A percentile compares a stretch with the other conserved stretches of the same genome.
Evolutionary conservation across 2,113 vertebrate genomes (phyloP).

Genomic region (Butorides virescens): DNA sequence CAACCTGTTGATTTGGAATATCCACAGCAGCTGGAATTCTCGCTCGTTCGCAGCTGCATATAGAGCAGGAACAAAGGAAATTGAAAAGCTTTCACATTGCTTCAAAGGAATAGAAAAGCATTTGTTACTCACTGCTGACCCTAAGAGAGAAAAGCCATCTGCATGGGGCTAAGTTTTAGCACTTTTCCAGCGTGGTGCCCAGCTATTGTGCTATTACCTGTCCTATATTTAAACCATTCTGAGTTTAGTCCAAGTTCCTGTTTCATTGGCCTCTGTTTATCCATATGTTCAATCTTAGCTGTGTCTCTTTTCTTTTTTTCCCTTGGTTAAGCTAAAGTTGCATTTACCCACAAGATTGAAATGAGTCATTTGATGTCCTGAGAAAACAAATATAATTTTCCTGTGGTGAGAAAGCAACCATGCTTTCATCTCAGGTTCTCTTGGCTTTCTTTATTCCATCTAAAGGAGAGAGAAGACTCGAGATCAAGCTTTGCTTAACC

Average conservation of each 20-base stretch:
- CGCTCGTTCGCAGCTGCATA: constrained; percentile 17
- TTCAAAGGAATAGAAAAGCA: constrained; percentile 34
- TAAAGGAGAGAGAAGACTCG: background rate
- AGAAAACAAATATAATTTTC: constrained; percentile 73
- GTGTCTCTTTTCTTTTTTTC: background rate
- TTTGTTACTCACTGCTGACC: constrained; percentile 47
- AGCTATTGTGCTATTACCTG: constrained; percentile 27
- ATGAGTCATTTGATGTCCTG: constrained; percentile 66
- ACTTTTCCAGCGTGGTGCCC: constrained; percentile 10
- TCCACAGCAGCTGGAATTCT: constrained; percentile 44
- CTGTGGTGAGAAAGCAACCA: constrained; percentile 43
- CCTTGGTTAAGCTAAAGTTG: constrained; percentile 43
- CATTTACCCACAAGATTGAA: constrained; percentile 50
- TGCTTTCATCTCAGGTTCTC: constrained; percentile 32
- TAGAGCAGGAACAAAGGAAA: constrained; percentile 49
- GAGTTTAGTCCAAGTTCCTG: constrained; percentile 44
- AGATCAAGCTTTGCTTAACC: background rate
- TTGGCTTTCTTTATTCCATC: background rate
- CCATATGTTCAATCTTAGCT: constrained; percentile 20
- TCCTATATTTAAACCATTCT: constrained; percentile 48
- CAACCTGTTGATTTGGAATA: constrained; percentile 46
- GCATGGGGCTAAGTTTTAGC: background rate
- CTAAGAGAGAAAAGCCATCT: constrained; percentile 41
- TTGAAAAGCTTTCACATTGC: constrained; percentile 32
- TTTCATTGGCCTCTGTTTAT: constrained; percentile 58